Conservation (phyloP, 2,113 vertebrate genomes). For the Nothoprocta perdicaria region DNA sequence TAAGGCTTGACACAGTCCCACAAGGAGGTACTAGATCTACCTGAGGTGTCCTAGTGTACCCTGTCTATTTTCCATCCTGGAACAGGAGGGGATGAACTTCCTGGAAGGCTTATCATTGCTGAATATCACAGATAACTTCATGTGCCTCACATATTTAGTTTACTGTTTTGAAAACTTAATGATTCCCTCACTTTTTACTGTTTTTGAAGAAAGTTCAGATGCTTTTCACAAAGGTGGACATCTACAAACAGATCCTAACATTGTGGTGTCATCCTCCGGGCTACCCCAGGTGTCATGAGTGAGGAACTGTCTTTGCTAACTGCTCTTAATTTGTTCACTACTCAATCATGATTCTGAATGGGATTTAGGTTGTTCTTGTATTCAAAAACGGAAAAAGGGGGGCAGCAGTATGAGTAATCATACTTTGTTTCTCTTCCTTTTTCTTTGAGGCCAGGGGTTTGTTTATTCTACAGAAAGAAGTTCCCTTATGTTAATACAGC, state of each 20-base stretch:
- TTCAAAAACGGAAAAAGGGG: not conserved
- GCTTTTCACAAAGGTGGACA: not conserved
- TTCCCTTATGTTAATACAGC: not conserved
- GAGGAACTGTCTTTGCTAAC: not conserved
- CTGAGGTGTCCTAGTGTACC: no score
- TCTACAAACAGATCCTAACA: not conserved
- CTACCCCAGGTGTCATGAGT: not conserved
- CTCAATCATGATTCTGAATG: not conserved
- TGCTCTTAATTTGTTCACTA: not conserved
- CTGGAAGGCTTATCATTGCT: not conserved
- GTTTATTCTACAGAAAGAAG: not conserved
- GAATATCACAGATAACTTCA: not conserved
- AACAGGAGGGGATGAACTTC: not conserved
- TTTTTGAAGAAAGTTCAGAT: not conserved
- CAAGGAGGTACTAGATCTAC: not conserved
- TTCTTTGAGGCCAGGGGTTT: not conserved
- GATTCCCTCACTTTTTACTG: not conserved
- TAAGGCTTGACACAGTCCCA: not conserved
- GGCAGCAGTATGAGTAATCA: not conserved
- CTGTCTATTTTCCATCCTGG: not conserved
- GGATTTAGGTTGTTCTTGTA: not conserved
- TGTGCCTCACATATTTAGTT: not conserved
- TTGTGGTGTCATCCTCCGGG: not conserved
- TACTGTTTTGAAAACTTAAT: not conserved
- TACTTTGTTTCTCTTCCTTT: not conserved